Evolutionary conservation across 2,888 invertebrate species (phyloP).

Genomic region (Elegia similella): DNA sequence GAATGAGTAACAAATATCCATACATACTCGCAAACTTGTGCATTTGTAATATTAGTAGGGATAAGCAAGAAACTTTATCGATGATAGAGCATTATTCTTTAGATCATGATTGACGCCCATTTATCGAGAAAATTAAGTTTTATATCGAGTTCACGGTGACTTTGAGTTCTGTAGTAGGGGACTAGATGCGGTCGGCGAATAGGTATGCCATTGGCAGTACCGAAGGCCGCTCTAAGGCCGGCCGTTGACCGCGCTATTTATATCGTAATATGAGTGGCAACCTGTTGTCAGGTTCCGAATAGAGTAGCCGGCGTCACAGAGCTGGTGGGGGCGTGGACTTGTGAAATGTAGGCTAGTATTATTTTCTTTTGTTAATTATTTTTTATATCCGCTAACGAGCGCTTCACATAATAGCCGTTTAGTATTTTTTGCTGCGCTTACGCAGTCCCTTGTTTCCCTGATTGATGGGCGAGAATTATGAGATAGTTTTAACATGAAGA

Average conservation of each 20-base stretch:
- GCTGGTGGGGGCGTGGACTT: constrained; percentile 39
- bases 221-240: constrained; percentile 77
- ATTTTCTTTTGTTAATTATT: constrained; percentile 12
- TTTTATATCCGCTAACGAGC: constrained; percentile 6
- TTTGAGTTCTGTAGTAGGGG: background rate
- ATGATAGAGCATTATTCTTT: background rate
- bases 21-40: too few relatives aligned
- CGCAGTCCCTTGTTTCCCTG: background rate
- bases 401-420: constrained; percentile 6
- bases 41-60: too few relatives aligned
- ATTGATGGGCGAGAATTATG: constrained; percentile 7
- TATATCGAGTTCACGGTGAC: constrained; percentile 1
- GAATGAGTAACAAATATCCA: too few relatives aligned
- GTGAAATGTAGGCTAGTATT: constrained; percentile 18
- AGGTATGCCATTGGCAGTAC: constrained; percentile 34
- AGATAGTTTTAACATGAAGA: background rate
- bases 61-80: background rate
- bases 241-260: constrained; percentile 77
- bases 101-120: background rate
- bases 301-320: constrained; percentile 38
- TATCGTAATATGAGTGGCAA: constrained; percentile 46
- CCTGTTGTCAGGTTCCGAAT: constrained; percentile 37
- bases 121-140: background rate
- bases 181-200: constrained; percentile 25
- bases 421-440: constrained; percentile 5